These are phyloP conservation scores for Plebejus argus DNA, from an alignment of 2,888 invertebrate species.

Conservation along the genomic window DNA sequence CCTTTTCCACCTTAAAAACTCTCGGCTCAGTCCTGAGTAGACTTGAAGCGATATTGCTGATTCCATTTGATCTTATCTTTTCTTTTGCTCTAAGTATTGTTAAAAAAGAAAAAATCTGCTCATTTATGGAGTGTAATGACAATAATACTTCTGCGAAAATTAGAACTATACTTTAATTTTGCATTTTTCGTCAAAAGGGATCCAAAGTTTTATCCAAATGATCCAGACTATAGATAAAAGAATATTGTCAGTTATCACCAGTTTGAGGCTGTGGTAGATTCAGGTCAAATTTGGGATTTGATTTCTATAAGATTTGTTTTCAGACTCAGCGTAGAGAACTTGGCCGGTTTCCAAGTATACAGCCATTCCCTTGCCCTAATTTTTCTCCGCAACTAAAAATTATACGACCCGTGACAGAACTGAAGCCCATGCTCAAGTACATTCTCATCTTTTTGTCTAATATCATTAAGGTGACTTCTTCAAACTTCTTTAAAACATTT, in stretches of 20 bases:
- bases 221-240: too few species aligned
- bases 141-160: neutral
- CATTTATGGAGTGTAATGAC: neutral
- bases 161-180: neutral
- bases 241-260: neutral
- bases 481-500: slow-evolving; percentile 10
- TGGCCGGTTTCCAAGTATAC: slow-evolving; percentile 66
- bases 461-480: neutral
- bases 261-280: slow-evolving; percentile 30
- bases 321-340: slow-evolving; percentile 54
- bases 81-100: slow-evolving; percentile 4
- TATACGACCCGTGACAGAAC: slow-evolving; percentile 56
- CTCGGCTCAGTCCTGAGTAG: slow-evolving; percentile 27
- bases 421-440: slow-evolving; percentile 32
- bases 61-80: slow-evolving; percentile 31
- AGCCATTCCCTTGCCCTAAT: slow-evolving; percentile 65
- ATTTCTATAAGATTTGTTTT: slow-evolving; percentile 61
- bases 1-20: slow-evolving; percentile 29
- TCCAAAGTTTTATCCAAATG: too few species aligned
- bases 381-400: slow-evolving; percentile 61
- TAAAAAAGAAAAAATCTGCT: neutral
- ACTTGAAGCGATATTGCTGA: slow-evolving; percentile 26
- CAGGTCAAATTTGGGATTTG: slow-evolving; percentile 43
- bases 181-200: too few species aligned
- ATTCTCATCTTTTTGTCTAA: slow-evolving; percentile 22